These are phyloP conservation scores for Chamaea fasciata DNA, from an alignment of 2,113 vertebrate genomes.

Conservation along the genomic window DNA sequence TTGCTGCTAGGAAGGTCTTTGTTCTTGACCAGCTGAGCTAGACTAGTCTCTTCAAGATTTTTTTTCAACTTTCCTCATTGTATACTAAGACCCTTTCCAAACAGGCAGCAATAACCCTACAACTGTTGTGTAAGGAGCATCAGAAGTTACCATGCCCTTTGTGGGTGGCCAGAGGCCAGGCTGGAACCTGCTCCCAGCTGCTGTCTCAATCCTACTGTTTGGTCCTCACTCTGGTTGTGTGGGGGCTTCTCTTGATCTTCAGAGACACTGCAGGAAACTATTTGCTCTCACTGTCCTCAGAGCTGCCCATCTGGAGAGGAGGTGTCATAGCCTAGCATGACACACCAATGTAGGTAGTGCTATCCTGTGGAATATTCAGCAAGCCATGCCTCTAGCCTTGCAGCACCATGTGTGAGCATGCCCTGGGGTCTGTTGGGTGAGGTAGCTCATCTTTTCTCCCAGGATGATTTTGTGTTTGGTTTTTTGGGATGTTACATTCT, in stretches of 20 bases:
- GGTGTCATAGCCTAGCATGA: not conserved
- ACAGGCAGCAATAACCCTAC: not conserved
- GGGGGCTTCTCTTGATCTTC: not conserved
- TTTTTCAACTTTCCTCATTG: not conserved
- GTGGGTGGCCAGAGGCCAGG: not conserved
- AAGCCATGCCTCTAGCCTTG: not conserved
- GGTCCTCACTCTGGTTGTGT: not conserved
- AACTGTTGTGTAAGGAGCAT: not conserved
- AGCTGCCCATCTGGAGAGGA: not conserved
- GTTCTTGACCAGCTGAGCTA: not conserved
- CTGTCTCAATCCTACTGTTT: not conserved
- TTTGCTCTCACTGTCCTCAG: not conserved
- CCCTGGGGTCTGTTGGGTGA: not conserved
- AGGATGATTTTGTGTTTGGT: not conserved
- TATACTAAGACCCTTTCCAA: not conserved
- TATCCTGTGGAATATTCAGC: not conserved
- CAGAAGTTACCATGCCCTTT: not conserved
- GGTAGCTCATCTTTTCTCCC: not conserved
- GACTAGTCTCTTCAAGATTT: not conserved
- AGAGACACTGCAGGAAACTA: not conserved
- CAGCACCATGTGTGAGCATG: not conserved
- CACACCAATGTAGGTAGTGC: rapidly evolving
- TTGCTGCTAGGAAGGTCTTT: not conserved
- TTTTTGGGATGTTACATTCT: not conserved
- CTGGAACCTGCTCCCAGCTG: not conserved